Percentiles rank a stretch among this genome's conserved stretches.
phyloP scores from a whole-genome alignment of 2,888 invertebrate species.

The Amphipoea lucens region DNA sequence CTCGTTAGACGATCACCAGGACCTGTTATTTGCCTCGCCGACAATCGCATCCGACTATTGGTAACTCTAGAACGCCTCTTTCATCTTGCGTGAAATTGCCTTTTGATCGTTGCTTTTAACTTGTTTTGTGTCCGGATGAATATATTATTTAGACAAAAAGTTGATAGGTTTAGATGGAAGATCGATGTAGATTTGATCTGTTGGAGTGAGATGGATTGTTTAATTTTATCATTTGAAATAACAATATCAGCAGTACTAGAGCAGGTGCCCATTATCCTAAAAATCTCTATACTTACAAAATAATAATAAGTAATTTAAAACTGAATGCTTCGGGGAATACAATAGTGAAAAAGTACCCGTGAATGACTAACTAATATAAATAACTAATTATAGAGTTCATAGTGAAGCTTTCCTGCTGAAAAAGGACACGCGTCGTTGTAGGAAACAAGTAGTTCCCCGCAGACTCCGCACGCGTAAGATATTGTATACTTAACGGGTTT shows the following conservation, averaged over 20 bases:
- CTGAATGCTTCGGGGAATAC: conserved; percentile 1
- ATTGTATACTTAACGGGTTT: not conserved
- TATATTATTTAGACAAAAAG: conserved; percentile 65
- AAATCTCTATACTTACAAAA: not conserved
- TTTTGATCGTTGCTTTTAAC: conserved; percentile 71
- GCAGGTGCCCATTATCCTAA: not conserved
- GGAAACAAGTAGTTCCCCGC: conserved; percentile 43
- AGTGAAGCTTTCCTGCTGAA: conserved; percentile 1
- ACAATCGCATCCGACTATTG: conserved; percentile 72
- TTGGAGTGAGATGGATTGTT: conserved; percentile 15
- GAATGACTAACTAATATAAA: conserved; percentile 26
- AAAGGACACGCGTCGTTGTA: conserved; percentile 19
- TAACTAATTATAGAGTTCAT: conserved; percentile 6
- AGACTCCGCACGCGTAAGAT: not conserved
- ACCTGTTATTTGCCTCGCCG: conserved; percentile 70
- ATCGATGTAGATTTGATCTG: conserved; percentile 43
- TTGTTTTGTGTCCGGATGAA: conserved; percentile 62
- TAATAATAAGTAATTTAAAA: not conserved
- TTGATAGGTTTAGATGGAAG: conserved; percentile 51
- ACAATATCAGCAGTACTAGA: conserved; percentile 15
- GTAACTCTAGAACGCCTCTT: conserved; percentile 78
- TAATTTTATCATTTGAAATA: conserved; percentile 23
- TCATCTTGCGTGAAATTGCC: conserved; percentile 80
- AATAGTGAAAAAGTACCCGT: conserved; percentile 27
- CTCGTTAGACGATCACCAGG: conserved; percentile 68